Evolutionary conservation across 92 coral and sea anemone genomes (phyloP), one percentile per base, ranked within the genome.

Genomic region (Diadumene lineata): DNA sequence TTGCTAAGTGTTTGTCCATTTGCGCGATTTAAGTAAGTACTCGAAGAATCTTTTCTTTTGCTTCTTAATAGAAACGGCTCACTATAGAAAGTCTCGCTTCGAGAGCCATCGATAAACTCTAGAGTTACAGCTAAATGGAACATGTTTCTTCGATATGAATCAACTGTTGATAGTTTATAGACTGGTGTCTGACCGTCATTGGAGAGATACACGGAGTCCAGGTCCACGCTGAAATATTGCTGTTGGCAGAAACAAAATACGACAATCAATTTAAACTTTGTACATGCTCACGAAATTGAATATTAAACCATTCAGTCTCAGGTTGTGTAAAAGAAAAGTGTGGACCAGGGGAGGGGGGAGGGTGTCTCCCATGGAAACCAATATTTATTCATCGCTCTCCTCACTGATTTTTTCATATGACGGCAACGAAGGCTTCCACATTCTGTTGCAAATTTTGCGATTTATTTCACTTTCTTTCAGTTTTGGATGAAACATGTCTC

Each of bases 111-210:
- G 22, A 94, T 84, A 22, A 94, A 88, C 13, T 77, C 75, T 2
- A 94, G 76, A 18, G 75, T 70, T 1, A 89, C 90, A 17, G 90
- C 90, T 38, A 94, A 43, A 44, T 86, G 87, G 46, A 94, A 94
- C 30, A 74, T 83, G 74, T 94, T 94, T 66, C 98, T 82, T 71
- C 97, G 81, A 24, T 84, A 86, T 0, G 96, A 73, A 72, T 94
- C 98, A 64, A 94, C 98, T 8, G 98, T 94, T 34, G 98, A 90
- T 29, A 94, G 97, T 63, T 94, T 94, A 76, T 94, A 94, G 0
- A 94, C 97, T n/a, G 94, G 96, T 18, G 82, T 78, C 15, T 23
- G 53, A 25, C 93, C 97, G 63, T 75, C 77, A 1, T 69, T 30
- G 22, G 89, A 72, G 62, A 85, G 69, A 85, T 96, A 96, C 34